Percentiles rank a stretch among this genome's conserved stretches.
phyloP scores from a whole-genome alignment of 2,797 vertebrate genomes.

The Anableps anableps region DNA sequence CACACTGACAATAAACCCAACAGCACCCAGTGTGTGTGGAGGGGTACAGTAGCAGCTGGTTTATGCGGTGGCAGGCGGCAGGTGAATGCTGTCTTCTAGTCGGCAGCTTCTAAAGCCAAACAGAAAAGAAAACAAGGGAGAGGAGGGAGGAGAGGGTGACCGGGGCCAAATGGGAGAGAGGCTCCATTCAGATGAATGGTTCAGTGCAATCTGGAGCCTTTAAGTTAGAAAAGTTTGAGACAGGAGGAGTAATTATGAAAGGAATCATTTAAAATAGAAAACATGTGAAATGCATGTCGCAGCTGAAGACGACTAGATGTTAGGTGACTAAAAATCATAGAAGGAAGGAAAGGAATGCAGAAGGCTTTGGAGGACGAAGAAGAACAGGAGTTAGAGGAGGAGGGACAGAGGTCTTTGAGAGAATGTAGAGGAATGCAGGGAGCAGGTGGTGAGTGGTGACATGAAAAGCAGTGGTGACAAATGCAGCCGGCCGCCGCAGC shows the following conservation, averaged over 20 bases:
- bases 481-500: slow-evolving; percentile 74
- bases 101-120: slow-evolving; percentile 66
- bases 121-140: slow-evolving; percentile 38
- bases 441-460: slow-evolving; percentile 86
- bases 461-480: slow-evolving; percentile 84
- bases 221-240: slow-evolving; percentile 23
- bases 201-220: slow-evolving; percentile 27
- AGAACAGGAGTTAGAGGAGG: slow-evolving; percentile 51
- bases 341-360: slow-evolving; percentile 9
- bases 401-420: slow-evolving; percentile 70
- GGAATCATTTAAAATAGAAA: slow-evolving; percentile 36
- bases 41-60: slow-evolving; percentile 77
- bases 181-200: slow-evolving; percentile 43
- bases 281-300: slow-evolving; percentile 18
- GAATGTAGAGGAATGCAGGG: slow-evolving; percentile 84
- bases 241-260: slow-evolving; percentile 31
- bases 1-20: slow-evolving; percentile 62
- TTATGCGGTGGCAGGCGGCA: slow-evolving; percentile 72
- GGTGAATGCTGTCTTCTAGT: slow-evolving; percentile 73
- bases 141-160: slow-evolving; percentile 29
- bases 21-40: slow-evolving; percentile 22
- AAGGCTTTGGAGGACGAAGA: slow-evolving; percentile 32
- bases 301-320: slow-evolving; percentile 29
- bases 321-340: slow-evolving; percentile 12
- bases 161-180: slow-evolving; percentile 47